A percentile compares a stretch with the other conserved stretches of the same genome.
These are phyloP conservation scores for Theocolax elegans DNA, from an alignment of 1,140 invertebrate species.

Conservation along the genomic window DNA sequence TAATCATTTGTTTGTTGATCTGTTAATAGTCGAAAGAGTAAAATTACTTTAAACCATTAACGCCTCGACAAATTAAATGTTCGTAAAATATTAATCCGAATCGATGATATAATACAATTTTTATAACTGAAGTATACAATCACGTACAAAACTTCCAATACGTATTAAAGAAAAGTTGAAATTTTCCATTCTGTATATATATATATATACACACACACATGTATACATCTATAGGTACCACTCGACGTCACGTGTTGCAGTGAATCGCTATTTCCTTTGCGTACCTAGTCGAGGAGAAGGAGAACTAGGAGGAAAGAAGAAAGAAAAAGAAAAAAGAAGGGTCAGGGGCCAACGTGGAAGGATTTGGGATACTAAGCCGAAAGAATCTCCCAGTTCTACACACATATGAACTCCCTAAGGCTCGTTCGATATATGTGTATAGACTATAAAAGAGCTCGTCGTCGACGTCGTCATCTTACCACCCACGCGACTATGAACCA, in stretches of 20 bases:
- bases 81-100: too few relatives aligned
- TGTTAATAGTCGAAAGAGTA: too few relatives aligned
- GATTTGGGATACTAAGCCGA: background rate
- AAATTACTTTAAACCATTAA: too few relatives aligned
- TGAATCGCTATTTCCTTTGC: background rate
- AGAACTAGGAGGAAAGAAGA: background rate
- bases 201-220: too few relatives aligned
- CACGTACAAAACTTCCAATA: too few relatives aligned
- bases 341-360: slow-evolving; percentile 6
- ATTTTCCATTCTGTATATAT: background rate
- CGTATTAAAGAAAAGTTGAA: background rate
- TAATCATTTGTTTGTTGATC: background rate
- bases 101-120: too few relatives aligned
- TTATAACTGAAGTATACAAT: too few relatives aligned
- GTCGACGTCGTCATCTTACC: too few relatives aligned
- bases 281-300: background rate
- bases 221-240: too few relatives aligned
- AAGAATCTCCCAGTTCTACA: background rate
- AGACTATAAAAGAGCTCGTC: too few relatives aligned
- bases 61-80: too few relatives aligned
- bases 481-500: too few relatives aligned
- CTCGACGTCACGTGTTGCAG: background rate
- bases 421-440: background rate
- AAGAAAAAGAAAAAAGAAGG: background rate
- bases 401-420: background rate